Conservation (phyloP, 2,113 vertebrate species). For the Toxotes jaculatrix region DNA sequence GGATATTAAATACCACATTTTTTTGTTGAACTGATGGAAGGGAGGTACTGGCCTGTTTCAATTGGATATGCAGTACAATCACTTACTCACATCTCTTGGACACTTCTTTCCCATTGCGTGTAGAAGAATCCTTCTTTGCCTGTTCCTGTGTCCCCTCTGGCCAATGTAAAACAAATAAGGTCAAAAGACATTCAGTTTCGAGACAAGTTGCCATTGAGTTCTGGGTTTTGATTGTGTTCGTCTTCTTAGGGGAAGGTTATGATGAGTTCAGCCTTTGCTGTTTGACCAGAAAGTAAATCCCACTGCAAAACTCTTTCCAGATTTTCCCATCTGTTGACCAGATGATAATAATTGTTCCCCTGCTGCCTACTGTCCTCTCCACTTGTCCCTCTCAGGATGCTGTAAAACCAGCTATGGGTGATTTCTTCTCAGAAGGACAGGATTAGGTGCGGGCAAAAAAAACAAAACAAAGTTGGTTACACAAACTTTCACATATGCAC, state of each 20-base stretch:
- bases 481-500: constrained; percentile 19
- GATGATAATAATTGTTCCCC: constrained; percentile 60
- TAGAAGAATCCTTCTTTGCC: background rate
- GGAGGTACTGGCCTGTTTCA: background rate
- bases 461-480: constrained; percentile 9
- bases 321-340: constrained; percentile 61
- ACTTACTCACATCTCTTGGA: constrained; percentile 13
- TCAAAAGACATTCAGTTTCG: background rate
- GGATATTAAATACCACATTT: background rate
- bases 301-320: constrained; percentile 10
- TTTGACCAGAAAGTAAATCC: constrained; percentile 28
- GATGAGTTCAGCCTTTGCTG: constrained; percentile 19
- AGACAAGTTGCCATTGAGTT: background rate
- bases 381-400: constrained; percentile 59
- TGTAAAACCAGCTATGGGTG: constrained; percentile 55
- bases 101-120: background rate
- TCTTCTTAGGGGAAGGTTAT: constrained; percentile 9
- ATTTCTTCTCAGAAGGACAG: constrained; percentile 53
- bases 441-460: constrained; percentile 36
- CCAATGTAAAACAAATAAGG: background rate
- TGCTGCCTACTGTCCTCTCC: constrained; percentile 44
- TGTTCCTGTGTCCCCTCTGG: background rate
- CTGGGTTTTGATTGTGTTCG: constrained; percentile 22
- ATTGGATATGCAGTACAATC: background rate
- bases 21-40: background rate